Conservation (phyloP, 2,113 vertebrate species). For the Erinaceus europaeus region DNA sequence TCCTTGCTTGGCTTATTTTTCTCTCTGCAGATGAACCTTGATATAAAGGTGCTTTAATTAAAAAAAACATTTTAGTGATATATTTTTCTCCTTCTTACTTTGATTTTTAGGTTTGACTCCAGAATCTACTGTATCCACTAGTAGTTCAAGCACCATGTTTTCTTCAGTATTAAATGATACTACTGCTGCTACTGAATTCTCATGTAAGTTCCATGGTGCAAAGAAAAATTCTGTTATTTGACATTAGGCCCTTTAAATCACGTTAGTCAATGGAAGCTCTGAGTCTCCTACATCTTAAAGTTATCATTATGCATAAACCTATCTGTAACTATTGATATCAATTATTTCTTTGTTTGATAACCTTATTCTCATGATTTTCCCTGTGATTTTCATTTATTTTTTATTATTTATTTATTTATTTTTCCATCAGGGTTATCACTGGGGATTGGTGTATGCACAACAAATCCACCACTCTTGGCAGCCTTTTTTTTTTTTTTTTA, state of each 20-base stretch:
- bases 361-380: not conserved
- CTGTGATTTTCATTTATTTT: not conserved
- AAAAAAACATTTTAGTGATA: slow-evolving; percentile 3
- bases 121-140: slow-evolving; percentile 74
- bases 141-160: slow-evolving; percentile 65
- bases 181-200: slow-evolving; percentile 68
- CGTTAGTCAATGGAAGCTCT: slow-evolving; percentile 11
- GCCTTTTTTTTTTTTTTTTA: no score
- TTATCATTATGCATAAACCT: slow-evolving; percentile 24
- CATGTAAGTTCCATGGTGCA: slow-evolving; percentile 77
- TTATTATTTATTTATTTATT: no score
- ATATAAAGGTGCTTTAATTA: slow-evolving; percentile 22
- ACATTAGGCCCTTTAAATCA: not conserved
- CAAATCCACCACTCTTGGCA: no score
- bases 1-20: slow-evolving; percentile 32
- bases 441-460: no score
- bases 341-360: slow-evolving; percentile 21
- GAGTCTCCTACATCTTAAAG: not conserved
- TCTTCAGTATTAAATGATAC: slow-evolving; percentile 60
- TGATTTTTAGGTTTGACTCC: slow-evolving; percentile 55
- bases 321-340: slow-evolving; percentile 13
- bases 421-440: no score
- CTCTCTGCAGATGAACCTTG: not conserved
- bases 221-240: slow-evolving; percentile 40
- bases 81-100: slow-evolving; percentile 35